Evolutionary conservation across 2,797 vertebrate genomes (phyloP), one percentile per base, ranked within the genome.

Genomic region (Borostomias antarcticus): DNA sequence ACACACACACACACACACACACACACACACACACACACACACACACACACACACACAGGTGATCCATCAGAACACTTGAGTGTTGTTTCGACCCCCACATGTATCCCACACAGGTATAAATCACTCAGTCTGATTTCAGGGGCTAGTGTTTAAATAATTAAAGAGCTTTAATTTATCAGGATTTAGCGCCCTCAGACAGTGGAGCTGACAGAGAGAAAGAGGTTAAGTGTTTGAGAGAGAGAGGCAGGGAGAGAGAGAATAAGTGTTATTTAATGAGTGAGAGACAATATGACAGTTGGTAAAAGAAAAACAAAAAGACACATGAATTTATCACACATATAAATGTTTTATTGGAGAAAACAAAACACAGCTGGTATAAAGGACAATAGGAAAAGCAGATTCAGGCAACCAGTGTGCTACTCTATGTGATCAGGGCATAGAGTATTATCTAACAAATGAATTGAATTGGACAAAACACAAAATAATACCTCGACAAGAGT

Each of bases 121-220:
- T 91, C 88, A 92, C 80, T 78, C 64, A 59, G 67, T 62, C 81
- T 87, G 86, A 90, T 90, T 90, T 86, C 85, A 81, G 74, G 84
- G 84, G 87, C 85, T 78, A 86, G 79, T 86, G 85, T 91, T 91
- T 91, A 91, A 90, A 92, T 92, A 91, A 92, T 92, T 91, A 90
- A 91, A 92, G 78, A 87, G 85, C 85, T 90, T 92, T 92, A 91
- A 92, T 92, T 90, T 86, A 89, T 91, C 89, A 89, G 86, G 87
- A 90, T 90, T 91, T 88, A 89, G 75, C 78, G 81, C 82, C 84
- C 70, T 70, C 68, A 71, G 82, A 85, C 88, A 89, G 82, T 45
- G 84, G 71, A 79, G 72, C 74, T 86, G 84, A 88, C 82, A 88
- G 51, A 66, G 15, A 52, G 26, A 77, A 70, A 77, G 77, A 83